Percentiles rank a stretch among this genome's conserved stretches.
Conservation (phyloP, 2,888 invertebrate genomes). For the Schizotus pectinicornis region DNA sequence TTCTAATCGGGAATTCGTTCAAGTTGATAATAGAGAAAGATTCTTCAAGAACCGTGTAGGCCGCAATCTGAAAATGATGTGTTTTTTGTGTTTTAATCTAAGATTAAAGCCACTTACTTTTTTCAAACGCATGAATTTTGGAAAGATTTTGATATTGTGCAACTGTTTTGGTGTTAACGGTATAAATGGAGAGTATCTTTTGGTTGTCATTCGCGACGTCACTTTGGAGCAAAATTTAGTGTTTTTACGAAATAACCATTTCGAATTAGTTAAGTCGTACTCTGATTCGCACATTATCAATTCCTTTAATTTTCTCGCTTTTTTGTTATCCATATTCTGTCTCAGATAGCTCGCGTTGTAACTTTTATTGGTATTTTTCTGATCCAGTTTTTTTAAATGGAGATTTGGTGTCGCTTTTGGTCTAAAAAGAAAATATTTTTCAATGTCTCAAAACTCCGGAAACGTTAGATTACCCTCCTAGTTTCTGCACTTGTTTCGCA, state of each 20-base stretch:
- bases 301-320: neutral
- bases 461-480: neutral
- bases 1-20: slow-evolving; percentile 53
- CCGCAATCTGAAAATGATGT: slow-evolving; percentile 46
- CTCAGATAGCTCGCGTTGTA: slow-evolving; percentile 36
- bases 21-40: slow-evolving; percentile 52
- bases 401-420: slow-evolving; percentile 4
- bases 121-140: slow-evolving; percentile 48
- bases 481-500: slow-evolving; percentile 1
- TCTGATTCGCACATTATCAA: slow-evolving; percentile 7
- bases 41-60: slow-evolving; percentile 45
- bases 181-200: slow-evolving; percentile 34
- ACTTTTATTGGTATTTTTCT: slow-evolving; percentile 32
- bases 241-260: slow-evolving; percentile 17
- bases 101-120: slow-evolving; percentile 37
- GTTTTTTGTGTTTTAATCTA: neutral
- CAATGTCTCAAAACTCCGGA: neutral
- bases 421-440: slow-evolving; percentile 3
- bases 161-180: slow-evolving; percentile 57
- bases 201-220: neutral
- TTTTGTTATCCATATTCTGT: slow-evolving; percentile 4
- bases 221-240: neutral
- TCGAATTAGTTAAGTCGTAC: slow-evolving; percentile 27
- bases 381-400: slow-evolving; percentile 21
- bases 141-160: slow-evolving; percentile 54